These are phyloP conservation scores for Aptenodytes forsteri DNA, from an alignment of 2,113 vertebrate genomes.

Conservation along the genomic window DNA sequence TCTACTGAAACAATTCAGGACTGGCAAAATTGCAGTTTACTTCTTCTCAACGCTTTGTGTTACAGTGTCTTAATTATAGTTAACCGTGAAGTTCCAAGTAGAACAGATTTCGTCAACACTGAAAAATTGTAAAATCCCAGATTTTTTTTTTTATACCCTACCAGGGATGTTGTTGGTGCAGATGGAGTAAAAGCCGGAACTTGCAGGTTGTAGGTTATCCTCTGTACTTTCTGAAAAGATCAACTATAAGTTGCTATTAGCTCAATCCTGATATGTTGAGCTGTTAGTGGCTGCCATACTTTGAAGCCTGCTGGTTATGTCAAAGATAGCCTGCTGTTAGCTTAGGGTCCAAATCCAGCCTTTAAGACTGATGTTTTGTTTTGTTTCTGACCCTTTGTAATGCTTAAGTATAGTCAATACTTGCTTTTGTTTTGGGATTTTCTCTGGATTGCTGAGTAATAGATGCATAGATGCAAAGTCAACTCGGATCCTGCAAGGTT, in stretches of 20 bases:
- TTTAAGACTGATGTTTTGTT: not conserved
- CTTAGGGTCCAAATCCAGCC: not conserved
- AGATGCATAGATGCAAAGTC: not conserved
- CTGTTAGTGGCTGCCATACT: not conserved
- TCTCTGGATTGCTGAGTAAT: not conserved
- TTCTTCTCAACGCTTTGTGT: not conserved
- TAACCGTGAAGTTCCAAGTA: not conserved
- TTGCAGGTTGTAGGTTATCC: not conserved
- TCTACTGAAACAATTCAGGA: not conserved
- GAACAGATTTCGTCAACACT: not conserved
- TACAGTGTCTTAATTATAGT: not conserved
- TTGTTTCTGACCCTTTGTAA: not conserved
- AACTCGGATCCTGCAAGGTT: not conserved
- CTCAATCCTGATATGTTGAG: not conserved
- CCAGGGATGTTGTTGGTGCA: not conserved
- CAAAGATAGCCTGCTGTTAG: not conserved
- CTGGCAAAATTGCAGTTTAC: not conserved
- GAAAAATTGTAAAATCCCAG: not conserved
- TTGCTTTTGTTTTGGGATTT: not conserved
- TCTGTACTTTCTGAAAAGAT: not conserved
- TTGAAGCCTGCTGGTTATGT: not conserved
- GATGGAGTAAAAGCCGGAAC: not conserved
- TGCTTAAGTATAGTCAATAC: not conserved
- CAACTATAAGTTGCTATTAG: fast-evolving
- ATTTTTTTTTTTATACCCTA: not conserved